These are phyloP conservation scores for Nemotelus nigrinus DNA, from an alignment of 2,888 invertebrate species.

Conservation along the genomic window DNA sequence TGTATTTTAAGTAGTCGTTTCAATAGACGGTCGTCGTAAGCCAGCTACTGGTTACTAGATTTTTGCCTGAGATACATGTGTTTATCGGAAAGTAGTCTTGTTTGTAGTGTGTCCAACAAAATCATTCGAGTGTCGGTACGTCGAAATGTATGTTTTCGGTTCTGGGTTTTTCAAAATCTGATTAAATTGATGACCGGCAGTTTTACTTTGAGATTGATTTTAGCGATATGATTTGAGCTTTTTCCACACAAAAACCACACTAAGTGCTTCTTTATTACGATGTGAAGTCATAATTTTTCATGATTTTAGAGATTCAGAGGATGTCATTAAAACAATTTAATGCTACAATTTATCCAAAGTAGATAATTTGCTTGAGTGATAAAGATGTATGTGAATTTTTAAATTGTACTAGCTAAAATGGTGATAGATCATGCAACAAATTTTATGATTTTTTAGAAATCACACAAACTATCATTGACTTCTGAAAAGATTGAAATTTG, in stretches of 20 bases:
- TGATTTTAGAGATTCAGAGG: constrained; percentile 24
- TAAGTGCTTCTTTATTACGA: constrained; percentile 27
- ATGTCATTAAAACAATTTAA: constrained; percentile 14
- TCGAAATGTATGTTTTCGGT: background rate
- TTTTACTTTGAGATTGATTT: constrained; percentile 39
- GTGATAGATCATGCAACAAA: background rate
- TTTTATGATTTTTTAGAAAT: too few species aligned
- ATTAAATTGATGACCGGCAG: constrained; percentile 32
- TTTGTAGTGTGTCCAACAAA: constrained; percentile 11
- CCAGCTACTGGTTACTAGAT: constrained; percentile 3
- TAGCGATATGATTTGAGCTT: constrained; percentile 16
- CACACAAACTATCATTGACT: too few species aligned
- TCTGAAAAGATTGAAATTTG: too few species aligned
- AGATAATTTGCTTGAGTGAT: too few species aligned
- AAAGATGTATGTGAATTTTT: too few species aligned
- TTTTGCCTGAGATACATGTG: constrained; percentile 10
- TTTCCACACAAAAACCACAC: background rate
- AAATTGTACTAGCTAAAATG: background rate
- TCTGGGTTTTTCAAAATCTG: background rate
- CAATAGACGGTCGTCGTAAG: background rate
- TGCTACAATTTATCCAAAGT: background rate
- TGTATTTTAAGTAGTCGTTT: background rate
- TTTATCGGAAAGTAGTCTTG: constrained; percentile 14
- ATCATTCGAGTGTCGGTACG: background rate
- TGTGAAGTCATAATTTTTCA: background rate